Conservation (phyloP, 2,888 invertebrate genomes). For the Orthosia incerta region DNA sequence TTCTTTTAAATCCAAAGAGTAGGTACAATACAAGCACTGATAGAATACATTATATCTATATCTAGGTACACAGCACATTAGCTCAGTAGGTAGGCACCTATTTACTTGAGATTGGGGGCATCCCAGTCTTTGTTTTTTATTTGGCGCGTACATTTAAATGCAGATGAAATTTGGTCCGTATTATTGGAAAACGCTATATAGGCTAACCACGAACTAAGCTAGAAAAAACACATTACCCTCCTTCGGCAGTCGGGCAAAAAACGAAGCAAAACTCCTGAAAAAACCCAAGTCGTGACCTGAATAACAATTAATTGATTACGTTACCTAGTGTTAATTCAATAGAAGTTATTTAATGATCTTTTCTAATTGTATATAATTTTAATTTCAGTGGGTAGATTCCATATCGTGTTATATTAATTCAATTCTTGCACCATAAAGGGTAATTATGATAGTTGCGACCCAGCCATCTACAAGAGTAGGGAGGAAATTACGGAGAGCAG, state of each 20-base stretch:
- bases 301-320: slow-evolving; percentile 3
- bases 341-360: too few relatives aligned
- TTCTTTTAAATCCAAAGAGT: too few relatives aligned
- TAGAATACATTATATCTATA: too few relatives aligned
- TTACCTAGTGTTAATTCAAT: slow-evolving; percentile 2
- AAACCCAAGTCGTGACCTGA: slow-evolving; percentile 16
- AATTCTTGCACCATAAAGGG: neutral
- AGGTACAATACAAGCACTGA: too few relatives aligned
- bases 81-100: neutral
- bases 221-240: too few relatives aligned
- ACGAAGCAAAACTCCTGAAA: slow-evolving; percentile 8
- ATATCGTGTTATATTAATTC: neutral
- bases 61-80: neutral
- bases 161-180: slow-evolving; percentile 5
- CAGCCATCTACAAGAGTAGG: too few relatives aligned
- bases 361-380: neutral
- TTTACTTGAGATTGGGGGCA: neutral
- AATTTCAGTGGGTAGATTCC: neutral
- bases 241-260: too few relatives aligned
- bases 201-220: neutral
- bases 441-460: too few relatives aligned
- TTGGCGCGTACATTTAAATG: neutral
- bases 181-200: slow-evolving; percentile 25
- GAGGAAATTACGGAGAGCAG: neutral
- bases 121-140: neutral